Base-by-base conservation (phyloP, 2,113 vertebrate genomes). In the Dendrocopos noguchii region DNA sequence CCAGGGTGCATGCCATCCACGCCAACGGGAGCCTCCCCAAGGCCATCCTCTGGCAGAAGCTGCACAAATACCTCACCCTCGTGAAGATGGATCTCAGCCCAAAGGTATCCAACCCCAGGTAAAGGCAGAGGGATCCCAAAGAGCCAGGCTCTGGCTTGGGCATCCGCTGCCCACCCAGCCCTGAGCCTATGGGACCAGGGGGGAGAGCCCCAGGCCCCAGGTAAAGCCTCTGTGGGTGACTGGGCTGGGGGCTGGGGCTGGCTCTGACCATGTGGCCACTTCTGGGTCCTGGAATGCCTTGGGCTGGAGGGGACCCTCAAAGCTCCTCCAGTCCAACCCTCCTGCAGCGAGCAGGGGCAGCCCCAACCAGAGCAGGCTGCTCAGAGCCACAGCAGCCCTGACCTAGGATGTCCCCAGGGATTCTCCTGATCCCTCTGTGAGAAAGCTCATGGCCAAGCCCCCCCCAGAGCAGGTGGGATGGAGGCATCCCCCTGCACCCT, bases 21-120 rank as follows among this genome's bases (percentile, higher is more conserved):
- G 98, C 98, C 74, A 99, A 99, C 2, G 99, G 99, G 96, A 99
- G 98, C 96, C 97, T 99, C 52, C 98, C 99, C 87, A 98, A 98
- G 97, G 98, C 99, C 88, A 98, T 98, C 92, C 98, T 99, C 53
- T 99, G 99, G 99, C 98, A 99, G 95, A 99, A 99, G 96, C 98
- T 99, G 97, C 97, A 97, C 66, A 98, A 98, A 84, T 99, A 99
- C 96, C 98, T 99, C 96, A 97, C 97, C n/a, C 98, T 99, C 1
- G 98, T 99, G 96, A 98, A 98, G 97, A 98, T 96, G 0, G 98
- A 99, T 97, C 98, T 99, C 98, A 66, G 87, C 83, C 93, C 91
- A 89, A 96, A 96, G 87, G 91, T 93, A 95, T 91, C 96, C 79
- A 98, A 98, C 66, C 75, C 94, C 98, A 99, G 98, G 99, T 99